Evolutionary conservation across 2,113 vertebrate species (phyloP).

Genomic region (Salvelinus namaycush): DNA sequence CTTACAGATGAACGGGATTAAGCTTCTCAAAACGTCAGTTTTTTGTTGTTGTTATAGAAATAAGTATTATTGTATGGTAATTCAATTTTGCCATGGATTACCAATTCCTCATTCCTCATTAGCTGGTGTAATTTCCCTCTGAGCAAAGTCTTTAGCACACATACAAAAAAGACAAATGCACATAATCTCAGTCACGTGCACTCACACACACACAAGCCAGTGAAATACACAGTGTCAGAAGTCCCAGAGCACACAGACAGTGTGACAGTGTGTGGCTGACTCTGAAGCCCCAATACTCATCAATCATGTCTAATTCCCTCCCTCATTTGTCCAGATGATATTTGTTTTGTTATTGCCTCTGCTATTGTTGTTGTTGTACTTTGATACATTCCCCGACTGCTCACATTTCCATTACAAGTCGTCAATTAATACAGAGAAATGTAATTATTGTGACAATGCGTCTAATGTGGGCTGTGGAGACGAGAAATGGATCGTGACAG

Average conservation of each 20-base stretch:
- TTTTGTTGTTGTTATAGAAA: constrained; percentile 54
- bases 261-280: constrained; percentile 38
- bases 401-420: constrained; percentile 70
- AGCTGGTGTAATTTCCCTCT: constrained; percentile 51
- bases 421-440: constrained; percentile 74
- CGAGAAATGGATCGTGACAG: constrained; percentile 64
- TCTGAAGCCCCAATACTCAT: constrained; percentile 45
- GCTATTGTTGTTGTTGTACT: constrained; percentile 60
- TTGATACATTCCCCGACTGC: constrained; percentile 71
- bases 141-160: constrained; percentile 33
- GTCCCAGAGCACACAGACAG: constrained; percentile 34
- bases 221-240: constrained; percentile 40
- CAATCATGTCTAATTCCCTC: constrained; percentile 61
- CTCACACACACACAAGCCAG: constrained; percentile 27
- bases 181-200: constrained; percentile 2
- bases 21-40: constrained; percentile 22
- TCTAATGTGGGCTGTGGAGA: constrained; percentile 53
- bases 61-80: constrained; percentile 67
- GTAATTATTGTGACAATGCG: constrained; percentile 73
- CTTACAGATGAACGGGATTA: constrained; percentile 61
- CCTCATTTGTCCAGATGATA: constrained; percentile 67
- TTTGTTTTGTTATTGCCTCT: constrained; percentile 66
- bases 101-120: constrained; percentile 60
- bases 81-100: constrained; percentile 61
- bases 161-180: constrained; percentile 35